Percentiles rank a stretch among this genome's conserved stretches.
phyloP scores from a whole-genome alignment of 2,888 invertebrate species.

The Oscheius sp. region DNA sequence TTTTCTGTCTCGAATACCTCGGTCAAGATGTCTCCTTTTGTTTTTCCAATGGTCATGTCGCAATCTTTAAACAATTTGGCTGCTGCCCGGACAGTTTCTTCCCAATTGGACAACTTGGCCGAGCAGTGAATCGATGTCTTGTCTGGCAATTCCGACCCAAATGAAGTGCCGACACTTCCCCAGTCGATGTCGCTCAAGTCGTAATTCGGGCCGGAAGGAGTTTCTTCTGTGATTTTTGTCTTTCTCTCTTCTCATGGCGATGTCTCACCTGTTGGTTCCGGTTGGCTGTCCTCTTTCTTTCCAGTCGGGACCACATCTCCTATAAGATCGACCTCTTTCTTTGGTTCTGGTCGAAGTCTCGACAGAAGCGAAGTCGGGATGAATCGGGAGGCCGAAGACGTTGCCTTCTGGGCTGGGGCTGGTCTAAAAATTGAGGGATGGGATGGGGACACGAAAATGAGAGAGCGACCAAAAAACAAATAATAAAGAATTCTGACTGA shows the following conservation, averaged over 20 bases:
- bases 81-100: conserved; percentile 45
- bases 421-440: neutral
- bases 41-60: conserved; percentile 40
- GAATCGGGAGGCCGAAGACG: conserved; percentile 45
- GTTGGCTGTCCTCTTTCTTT: neutral
- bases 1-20: conserved; percentile 56
- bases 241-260: too few relatives aligned
- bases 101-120: conserved; percentile 34
- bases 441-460: neutral
- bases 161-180: conserved; percentile 7
- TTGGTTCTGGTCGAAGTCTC: conserved; percentile 40
- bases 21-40: conserved; percentile 38
- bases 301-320: conserved; percentile 32
- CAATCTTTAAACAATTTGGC: conserved; percentile 42
- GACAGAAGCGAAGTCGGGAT: conserved; percentile 50
- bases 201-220: conserved; percentile 18
- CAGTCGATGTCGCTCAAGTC: conserved; percentile 35
- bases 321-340: conserved; percentile 44
- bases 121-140: conserved; percentile 3
- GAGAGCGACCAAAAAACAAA: neutral
- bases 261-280: too few relatives aligned
- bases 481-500: neutral
- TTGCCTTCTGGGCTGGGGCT: conserved; percentile 1
- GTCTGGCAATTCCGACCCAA: neutral
- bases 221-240: conserved; percentile 4